These are phyloP conservation scores for Odontocerum albicorne DNA, from an alignment of 2,888 invertebrate species.

Conservation along the genomic window DNA sequence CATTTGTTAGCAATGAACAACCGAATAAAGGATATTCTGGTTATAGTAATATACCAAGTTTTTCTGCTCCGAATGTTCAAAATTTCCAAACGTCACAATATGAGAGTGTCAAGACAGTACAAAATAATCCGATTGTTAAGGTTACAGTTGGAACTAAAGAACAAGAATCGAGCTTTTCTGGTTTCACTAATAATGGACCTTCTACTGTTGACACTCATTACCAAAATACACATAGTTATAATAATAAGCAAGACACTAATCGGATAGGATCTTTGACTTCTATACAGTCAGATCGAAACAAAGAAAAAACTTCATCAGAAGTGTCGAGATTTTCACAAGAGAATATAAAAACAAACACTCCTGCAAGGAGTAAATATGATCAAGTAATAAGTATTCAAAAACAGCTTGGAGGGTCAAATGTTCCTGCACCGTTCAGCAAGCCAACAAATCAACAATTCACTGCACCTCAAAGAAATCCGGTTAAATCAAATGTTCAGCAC, in stretches of 20 bases:
- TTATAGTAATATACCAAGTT: no score
- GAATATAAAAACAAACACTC: neutral
- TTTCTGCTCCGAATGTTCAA: no score
- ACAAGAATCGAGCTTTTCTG: no score
- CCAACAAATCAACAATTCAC: neutral
- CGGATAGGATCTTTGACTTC: neutral
- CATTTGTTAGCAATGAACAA: no score
- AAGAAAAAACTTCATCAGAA: neutral
- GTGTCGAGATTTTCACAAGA: neutral
- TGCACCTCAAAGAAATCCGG: no score
- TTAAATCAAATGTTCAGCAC: no score
- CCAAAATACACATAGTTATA: no score
- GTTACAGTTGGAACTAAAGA: neutral
- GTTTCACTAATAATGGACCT: no score
- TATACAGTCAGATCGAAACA: neutral
- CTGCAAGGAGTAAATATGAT: constrained; percentile 8
- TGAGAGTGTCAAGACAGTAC: neutral
- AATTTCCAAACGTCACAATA: no score
- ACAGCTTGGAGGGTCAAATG: constrained; percentile 19
- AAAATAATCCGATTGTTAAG: neutral
- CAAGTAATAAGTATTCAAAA: constrained; percentile 23
- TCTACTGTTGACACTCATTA: no score
- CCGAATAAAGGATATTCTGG: no score
- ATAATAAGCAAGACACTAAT: no score
- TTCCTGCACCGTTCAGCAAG: constrained; percentile 20